A percentile compares a stretch with the other conserved stretches of the same genome.
Evolutionary conservation across 1,140 invertebrate species (phyloP).

Genomic region (Drosophila ambigua): DNA sequence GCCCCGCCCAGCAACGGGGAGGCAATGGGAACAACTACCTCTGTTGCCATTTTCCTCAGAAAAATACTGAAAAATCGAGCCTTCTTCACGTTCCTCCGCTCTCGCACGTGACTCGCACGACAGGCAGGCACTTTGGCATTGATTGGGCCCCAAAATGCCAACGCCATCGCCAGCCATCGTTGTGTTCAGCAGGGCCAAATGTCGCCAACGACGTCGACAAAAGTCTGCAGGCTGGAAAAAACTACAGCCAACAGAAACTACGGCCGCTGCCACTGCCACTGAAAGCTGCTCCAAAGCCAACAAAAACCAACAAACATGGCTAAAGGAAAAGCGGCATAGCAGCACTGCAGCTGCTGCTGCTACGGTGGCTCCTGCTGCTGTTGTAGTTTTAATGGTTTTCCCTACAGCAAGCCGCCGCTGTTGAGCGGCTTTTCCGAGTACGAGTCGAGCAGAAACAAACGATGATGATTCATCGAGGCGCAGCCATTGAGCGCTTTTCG

Average conservation of each 20-base stretch:
- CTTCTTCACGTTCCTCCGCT: no score
- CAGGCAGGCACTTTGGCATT: conserved; percentile 46
- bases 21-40: background rate
- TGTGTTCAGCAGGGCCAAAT: conserved; percentile 13
- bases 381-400: conserved; percentile 37
- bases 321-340: conserved; percentile 31
- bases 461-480: conserved; percentile 46
- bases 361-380: background rate
- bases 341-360: conserved; percentile 16
- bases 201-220: conserved; percentile 13
- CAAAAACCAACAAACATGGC: no score
- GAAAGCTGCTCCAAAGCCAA: conserved; percentile 25
- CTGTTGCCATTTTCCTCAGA: background rate
- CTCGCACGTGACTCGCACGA: conserved; percentile 9
- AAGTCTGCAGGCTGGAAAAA: conserved; percentile 18
- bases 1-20: conserved; percentile 28
- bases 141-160: conserved; percentile 29
- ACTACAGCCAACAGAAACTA: conserved; percentile 15
- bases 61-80: no score
- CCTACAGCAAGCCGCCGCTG: conserved; percentile 5
- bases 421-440: conserved; percentile 26
- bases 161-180: background rate
- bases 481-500: conserved; percentile 10
- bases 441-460: no score
- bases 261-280: conserved; percentile 24